A percentile compares a stretch with the other conserved stretches of the same genome.
Evolutionary conservation across 2,113 vertebrate genomes (phyloP).

Genomic region (Marcusenius ussheri): DNA sequence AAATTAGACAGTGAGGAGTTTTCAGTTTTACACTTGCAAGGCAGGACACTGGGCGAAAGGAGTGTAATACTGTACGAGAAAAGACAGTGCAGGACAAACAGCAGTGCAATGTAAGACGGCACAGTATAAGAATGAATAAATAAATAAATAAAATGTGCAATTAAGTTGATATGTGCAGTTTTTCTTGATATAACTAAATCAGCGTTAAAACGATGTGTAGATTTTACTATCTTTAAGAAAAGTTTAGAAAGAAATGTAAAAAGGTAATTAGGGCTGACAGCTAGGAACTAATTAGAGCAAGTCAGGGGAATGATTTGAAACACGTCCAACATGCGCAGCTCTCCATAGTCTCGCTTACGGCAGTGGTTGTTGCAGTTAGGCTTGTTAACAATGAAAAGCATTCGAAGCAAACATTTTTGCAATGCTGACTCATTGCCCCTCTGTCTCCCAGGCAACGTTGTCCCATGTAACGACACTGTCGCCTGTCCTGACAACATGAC

Average conservation of each 20-base stretch:
- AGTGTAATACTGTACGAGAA: not conserved
- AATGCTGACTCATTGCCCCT: not conserved
- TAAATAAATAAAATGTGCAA: not conserved
- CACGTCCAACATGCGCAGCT: not conserved
- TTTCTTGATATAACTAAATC: not conserved
- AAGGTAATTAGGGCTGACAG: not conserved
- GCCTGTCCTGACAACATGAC: conserved; percentile 64
- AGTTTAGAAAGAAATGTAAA: not conserved
- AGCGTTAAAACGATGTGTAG: not conserved
- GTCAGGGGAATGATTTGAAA: not conserved
- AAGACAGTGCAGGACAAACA: not conserved
- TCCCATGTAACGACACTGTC: conserved; percentile 53
- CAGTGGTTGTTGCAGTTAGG: not conserved
- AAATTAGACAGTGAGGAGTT: not conserved
- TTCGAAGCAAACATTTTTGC: not conserved
- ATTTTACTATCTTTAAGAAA: not conserved
- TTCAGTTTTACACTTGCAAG: not conserved
- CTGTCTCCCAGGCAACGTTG: conserved; percentile 23
- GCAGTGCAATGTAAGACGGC: too few species aligned
- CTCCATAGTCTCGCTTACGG: not conserved
- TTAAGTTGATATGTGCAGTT: not conserved
- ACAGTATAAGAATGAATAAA: not conserved
- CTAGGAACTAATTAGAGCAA: not conserved
- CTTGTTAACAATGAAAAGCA: not conserved
- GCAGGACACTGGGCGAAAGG: not conserved